Percentiles rank a stretch among this genome's conserved stretches.
Conservation (phyloP, 1,140 invertebrate species). For the Drosophila biarmipes region DNA sequence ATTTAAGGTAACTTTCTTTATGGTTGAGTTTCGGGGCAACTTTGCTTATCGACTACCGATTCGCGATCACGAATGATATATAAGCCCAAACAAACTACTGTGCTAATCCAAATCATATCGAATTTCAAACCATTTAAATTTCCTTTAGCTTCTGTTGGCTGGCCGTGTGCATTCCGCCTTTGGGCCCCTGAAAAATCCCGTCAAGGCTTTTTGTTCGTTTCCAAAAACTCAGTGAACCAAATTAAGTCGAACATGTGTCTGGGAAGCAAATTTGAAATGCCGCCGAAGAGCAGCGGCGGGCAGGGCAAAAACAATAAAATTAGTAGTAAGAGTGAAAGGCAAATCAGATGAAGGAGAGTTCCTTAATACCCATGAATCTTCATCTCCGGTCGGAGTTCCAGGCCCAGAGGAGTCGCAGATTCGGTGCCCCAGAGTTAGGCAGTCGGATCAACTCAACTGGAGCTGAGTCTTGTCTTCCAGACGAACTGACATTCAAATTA, state of each 20-base stretch:
- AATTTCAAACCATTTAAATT: conserved; percentile 57
- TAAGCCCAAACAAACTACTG: conserved; percentile 44
- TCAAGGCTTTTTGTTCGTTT: conserved; percentile 8
- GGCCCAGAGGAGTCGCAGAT: too few relatives aligned
- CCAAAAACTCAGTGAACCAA: conserved; percentile 69
- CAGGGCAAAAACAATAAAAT: conserved; percentile 40
- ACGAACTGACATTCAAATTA: conserved; percentile 84
- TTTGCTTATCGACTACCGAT: conserved; percentile 4
- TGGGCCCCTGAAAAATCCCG: conserved; percentile 21
- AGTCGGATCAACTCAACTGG: conserved; percentile 42
- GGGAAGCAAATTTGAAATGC: conserved; percentile 63
- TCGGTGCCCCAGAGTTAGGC: conserved; percentile 4
- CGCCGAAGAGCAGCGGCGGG: conserved; percentile 35
- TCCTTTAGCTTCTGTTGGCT: conserved; percentile 69
- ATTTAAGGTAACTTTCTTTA: neutral
- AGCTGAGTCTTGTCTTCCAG: conserved; percentile 75
- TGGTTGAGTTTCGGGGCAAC: neutral
- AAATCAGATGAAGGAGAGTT: conserved; percentile 67
- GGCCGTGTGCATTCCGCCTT: conserved; percentile 15
- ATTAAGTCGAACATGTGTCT: conserved; percentile 70
- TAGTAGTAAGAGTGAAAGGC: conserved; percentile 78
- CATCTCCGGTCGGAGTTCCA: conserved; percentile 32
- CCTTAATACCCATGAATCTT: conserved; percentile 73
- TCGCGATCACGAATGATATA: conserved; percentile 20
- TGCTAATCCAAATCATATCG: conserved; percentile 57